Base-by-base conservation (phyloP, 1,140 invertebrate species). In the Drosophila nigromelanica region DNA sequence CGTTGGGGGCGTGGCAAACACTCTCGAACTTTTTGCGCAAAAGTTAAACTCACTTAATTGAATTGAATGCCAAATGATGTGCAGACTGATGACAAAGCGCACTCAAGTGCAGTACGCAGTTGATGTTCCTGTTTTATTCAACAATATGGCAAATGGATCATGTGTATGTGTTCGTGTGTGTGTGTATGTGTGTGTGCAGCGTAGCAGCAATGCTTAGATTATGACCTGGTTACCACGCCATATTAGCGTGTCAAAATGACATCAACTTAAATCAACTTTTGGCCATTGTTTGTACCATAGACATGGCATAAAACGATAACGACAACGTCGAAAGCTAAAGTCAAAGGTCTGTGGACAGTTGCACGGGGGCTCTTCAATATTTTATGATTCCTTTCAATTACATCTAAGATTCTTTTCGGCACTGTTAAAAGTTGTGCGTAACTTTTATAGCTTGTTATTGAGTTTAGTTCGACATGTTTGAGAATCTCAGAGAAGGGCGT, bases 251-350 rank as follows among this genome's bases (percentile, higher is more conserved):
- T 79, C 82, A 73, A 76, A 79, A 59, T 71, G 83, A 73, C 75
- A 87, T 87, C 81, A 89, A 82, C 78, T 73, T 67, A 89, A 86
- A 87, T 87, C 83, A 89, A 78, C 78, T 87, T 86, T 78, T 50
- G 47, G 74, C 50, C 82, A 68, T 78, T 68, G 81, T 50, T 78
- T 81, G 67, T 43, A 51, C 78, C 42, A 70, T 56, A 72, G 82
- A 85, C 82, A 81, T 87, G 77, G 62, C 64, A 80, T 68, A 71
- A 80, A 87, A 73, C 83, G 68, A 82, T 82, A 78, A 63, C 75
- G 39, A 62, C 74, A 69, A 77, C 37, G 40, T 40, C 56, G 37
- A 33, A 56, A 42, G 14, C 45, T 33, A 35, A 58, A 72, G 62
- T 56, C 62, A 66, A 59, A 72, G 39, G 62, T 72, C 68, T 67